Evolutionary conservation across 2,888 invertebrate species (phyloP).

Genomic region (Tenthredo amoena): DNA sequence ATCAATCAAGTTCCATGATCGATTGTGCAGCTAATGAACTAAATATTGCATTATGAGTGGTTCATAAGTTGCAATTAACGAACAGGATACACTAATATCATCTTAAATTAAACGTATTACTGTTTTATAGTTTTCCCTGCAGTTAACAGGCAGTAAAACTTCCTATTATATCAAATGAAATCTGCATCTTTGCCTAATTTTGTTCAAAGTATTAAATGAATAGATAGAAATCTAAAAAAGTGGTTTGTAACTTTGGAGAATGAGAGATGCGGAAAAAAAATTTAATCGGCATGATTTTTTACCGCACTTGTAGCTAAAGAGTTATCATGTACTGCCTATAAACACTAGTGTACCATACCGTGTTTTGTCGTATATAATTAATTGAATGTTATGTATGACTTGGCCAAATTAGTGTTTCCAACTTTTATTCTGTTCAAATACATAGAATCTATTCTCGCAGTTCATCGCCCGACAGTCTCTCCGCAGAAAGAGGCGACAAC

Average conservation of each 20-base stretch:
- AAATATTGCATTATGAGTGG: not conserved
- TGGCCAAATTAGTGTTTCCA: constrained; percentile 1
- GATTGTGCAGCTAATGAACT: not conserved
- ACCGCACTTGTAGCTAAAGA: constrained; percentile 11
- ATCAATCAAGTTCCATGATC: constrained; percentile 26
- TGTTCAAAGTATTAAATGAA: not conserved
- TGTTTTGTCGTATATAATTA: constrained; percentile 23
- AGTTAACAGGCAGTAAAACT: not conserved
- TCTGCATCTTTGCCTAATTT: not conserved
- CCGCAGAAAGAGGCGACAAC: constrained; percentile 89
- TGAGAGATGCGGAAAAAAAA: not conserved
- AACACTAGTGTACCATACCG: not conserved
- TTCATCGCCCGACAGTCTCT: constrained; percentile 94
- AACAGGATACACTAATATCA: not conserved
- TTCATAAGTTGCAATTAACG: not conserved
- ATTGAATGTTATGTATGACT: constrained; percentile 24
- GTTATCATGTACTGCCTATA: constrained; percentile 7
- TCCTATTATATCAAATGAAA: not conserved
- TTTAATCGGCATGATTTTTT: constrained; percentile 31
- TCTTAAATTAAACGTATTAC: not conserved
- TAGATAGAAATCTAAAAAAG: not conserved
- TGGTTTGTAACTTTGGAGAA: not conserved
- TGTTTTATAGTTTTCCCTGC: not conserved
- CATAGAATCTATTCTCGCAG: constrained; percentile 79
- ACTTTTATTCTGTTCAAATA: not conserved